Conservation (phyloP, 1,140 invertebrate genomes). For the Drusus annulatus region DNA sequence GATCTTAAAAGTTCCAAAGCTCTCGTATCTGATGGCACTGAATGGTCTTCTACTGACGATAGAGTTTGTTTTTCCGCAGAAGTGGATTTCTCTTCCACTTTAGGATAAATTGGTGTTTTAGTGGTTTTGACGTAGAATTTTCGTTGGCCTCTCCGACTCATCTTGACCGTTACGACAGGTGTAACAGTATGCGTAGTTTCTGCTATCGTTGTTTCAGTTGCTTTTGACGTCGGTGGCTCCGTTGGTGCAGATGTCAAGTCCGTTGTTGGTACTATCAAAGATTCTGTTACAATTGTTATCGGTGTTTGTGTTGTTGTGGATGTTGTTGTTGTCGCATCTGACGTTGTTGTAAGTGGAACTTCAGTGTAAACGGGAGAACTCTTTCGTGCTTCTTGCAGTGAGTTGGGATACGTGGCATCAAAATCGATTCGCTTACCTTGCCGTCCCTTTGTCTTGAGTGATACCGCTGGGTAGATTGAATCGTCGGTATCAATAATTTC, state of each 20-base stretch:
- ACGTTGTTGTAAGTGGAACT: conserved; percentile 61
- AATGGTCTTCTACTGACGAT: conserved; percentile 66
- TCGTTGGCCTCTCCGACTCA: conserved; percentile 51
- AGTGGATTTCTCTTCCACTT: conserved; percentile 44
- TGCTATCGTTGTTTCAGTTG: conserved; percentile 39
- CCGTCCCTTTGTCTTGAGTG: conserved; percentile 55
- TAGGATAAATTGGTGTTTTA: conserved; percentile 43
- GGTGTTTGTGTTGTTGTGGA: conserved; percentile 57
- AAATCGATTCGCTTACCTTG: conserved; percentile 66
- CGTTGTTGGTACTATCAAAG: conserved; percentile 61
- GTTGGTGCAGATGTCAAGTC: conserved; percentile 57
- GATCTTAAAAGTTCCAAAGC: conserved; percentile 86
- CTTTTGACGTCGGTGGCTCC: conserved; percentile 58
- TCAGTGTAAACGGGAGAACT: conserved; percentile 51
- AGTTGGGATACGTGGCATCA: conserved; percentile 60
- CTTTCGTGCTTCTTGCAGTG: conserved; percentile 13
- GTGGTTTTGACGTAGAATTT: conserved; percentile 53
- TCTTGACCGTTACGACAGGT: conserved; percentile 48
- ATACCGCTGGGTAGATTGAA: conserved; percentile 45
- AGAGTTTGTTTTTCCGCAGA: conserved; percentile 68
- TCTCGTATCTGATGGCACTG: conserved; percentile 77
- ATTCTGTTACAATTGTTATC: conserved; percentile 57
- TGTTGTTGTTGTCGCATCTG: too few relatives aligned
- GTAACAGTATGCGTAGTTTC: conserved; percentile 61
- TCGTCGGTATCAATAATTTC: conserved; percentile 59